Evolutionary conservation across 2,113 vertebrate species (phyloP), one percentile per base, ranked within the genome.

Genomic region (Nicator chloris): DNA sequence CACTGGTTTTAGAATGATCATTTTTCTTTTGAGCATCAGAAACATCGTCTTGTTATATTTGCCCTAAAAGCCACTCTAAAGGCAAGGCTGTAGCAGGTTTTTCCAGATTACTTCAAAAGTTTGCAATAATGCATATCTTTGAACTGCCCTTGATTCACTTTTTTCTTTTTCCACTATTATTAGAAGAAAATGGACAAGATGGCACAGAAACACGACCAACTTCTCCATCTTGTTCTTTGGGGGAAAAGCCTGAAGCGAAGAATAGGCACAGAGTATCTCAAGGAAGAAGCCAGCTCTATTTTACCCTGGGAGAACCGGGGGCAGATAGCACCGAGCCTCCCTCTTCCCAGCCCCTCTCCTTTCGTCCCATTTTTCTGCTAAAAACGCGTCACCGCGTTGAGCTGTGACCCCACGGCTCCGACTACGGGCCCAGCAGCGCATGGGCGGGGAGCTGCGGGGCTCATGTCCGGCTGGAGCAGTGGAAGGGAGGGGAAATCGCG

Each of bases 361-460:
- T 24, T 23, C 4, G 51, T 11, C 37, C 82, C 65, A 9, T n/a
- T 78, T 59, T 78, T 30, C n/a, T 12, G 65, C 69, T 11, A 7
- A 14, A 35, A 40, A 3, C 15, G 9, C 78, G 7, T 6, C 13
- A 4, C 28, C 0, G 40, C 1, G 33, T 5, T 5, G 9, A 37
- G 42, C 70, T 0, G 56, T 1, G 70, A 63, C 61, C 80, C 45
- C 42, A 0, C 18, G 61, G 42, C 54, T 3, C 42, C 4, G 11
- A 3, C 4, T 7, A 11, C 6, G 64, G 63, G 73, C 64, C 45
- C 35, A n/a, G 39, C 66, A 8, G 50, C 12, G 49, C 45, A 3
- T 2, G 45, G 60, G 23, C 10, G 27, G 24, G 33, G 23, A 27
- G 2, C 49, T 3, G 70, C n/a, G 45, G 3, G 40, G 40, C 39